phyloP scores from a whole-genome alignment of 2,113 vertebrate species.

The Gavia stellata region DNA sequence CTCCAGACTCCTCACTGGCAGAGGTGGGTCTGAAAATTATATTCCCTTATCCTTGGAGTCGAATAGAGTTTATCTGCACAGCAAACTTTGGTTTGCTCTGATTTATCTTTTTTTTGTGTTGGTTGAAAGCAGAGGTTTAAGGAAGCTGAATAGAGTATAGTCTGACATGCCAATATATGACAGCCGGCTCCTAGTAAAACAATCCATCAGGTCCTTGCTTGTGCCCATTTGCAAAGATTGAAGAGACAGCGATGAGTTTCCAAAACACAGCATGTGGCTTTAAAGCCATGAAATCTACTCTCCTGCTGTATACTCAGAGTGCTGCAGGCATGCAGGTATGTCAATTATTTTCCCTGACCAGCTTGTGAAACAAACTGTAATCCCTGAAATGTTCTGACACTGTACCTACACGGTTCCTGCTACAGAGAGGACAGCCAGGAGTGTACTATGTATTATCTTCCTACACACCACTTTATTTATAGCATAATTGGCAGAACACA shows the following conservation, averaged over 20 bases:
- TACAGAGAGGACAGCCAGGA: not conserved
- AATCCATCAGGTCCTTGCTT: not conserved
- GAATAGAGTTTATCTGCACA: not conserved
- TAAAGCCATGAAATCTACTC: not conserved
- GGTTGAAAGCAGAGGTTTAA: not conserved
- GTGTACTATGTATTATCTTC: not conserved
- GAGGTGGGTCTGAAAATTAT: not conserved
- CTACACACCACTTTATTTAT: not conserved
- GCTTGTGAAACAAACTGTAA: not conserved
- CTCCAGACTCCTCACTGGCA: not conserved
- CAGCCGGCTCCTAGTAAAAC: not conserved
- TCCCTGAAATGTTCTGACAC: not conserved
- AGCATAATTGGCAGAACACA: not conserved
- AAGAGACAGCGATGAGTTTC: not conserved
- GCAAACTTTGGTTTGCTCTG: not conserved
- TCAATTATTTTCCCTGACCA: not conserved
- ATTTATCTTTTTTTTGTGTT: not conserved
- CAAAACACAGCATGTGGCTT: not conserved
- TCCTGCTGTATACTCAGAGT: not conserved
- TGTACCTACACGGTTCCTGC: not conserved
- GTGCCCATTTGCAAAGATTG: not conserved
- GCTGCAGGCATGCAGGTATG: not conserved
- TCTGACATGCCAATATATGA: not conserved
- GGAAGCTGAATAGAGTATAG: not conserved
- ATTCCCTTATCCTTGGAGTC: not conserved